Percentiles rank a stretch among this genome's conserved stretches.
Evolutionary conservation across 2,888 invertebrate genomes (phyloP).

Genomic region (Synergus umbraculus): DNA sequence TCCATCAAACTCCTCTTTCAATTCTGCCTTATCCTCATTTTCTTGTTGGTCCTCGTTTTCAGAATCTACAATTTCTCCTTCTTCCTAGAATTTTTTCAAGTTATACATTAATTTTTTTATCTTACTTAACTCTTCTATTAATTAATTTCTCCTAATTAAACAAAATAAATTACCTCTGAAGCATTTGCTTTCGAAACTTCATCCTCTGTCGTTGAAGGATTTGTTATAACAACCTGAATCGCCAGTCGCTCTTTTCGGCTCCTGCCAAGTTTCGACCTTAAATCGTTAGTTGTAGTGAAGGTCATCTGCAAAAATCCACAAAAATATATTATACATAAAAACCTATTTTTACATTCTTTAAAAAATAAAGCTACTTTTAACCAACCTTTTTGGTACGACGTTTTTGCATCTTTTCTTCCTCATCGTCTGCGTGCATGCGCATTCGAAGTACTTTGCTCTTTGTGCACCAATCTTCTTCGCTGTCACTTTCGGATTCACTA

Average conservation of each 20-base stretch:
- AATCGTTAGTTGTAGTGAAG: slow-evolving; percentile 59
- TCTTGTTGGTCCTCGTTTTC: slow-evolving; percentile 53
- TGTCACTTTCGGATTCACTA: slow-evolving; percentile 74
- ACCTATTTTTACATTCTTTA: not conserved
- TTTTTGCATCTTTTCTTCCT: slow-evolving; percentile 82
- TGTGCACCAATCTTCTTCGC: slow-evolving; percentile 80
- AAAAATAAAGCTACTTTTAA: slow-evolving; percentile 8
- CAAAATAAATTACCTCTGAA: slow-evolving; percentile 59
- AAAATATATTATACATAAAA: slow-evolving; percentile 26
- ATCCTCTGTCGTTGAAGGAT: slow-evolving; percentile 58
- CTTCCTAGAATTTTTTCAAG: slow-evolving; percentile 48
- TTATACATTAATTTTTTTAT: not conserved
- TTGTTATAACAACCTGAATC: slow-evolving; percentile 73
- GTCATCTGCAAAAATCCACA: slow-evolving; percentile 46
- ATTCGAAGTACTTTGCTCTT: slow-evolving; percentile 85
- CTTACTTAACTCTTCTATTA: not conserved
- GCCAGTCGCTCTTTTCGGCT: slow-evolving; percentile 60
- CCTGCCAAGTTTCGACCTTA: slow-evolving; percentile 66
- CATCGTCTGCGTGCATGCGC: slow-evolving; percentile 94
- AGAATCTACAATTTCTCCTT: slow-evolving; percentile 58
- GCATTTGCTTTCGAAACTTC: slow-evolving; percentile 56
- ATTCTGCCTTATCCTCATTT: slow-evolving; percentile 58
- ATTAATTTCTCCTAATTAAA: not conserved
- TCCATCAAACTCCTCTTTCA: slow-evolving; percentile 57
- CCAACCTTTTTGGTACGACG: slow-evolving; percentile 66